Conservation (phyloP, 2,888 invertebrate species). For the Chrysolina americana region DNA sequence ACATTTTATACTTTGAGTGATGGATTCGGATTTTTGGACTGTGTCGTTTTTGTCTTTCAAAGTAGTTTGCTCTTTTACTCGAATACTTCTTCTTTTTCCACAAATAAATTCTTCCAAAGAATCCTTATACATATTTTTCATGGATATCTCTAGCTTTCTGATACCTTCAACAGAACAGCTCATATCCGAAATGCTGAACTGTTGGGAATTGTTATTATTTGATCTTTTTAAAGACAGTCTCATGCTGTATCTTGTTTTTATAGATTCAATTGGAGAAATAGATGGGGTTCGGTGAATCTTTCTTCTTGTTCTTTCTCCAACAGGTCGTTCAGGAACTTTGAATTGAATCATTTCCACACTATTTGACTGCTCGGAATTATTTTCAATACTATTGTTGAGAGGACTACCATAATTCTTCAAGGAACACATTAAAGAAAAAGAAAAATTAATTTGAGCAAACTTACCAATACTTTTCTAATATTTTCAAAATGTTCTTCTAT, state of each 20-base stretch:
- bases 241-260: constrained; percentile 45
- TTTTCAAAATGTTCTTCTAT: constrained; percentile 45
- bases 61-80: neutral
- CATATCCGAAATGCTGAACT: neutral
- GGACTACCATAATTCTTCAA: constrained; percentile 45
- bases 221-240: constrained; percentile 48
- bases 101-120: constrained; percentile 27
- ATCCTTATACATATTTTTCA: neutral
- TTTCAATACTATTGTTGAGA: constrained; percentile 16
- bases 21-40: neutral
- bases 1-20: neutral
- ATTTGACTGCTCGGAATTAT: constrained; percentile 9
- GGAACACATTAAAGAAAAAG: neutral
- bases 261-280: constrained; percentile 48
- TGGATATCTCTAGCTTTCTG: neutral
- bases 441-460: constrained; percentile 11
- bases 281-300: constrained; percentile 33
- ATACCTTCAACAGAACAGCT: constrained; percentile 5
- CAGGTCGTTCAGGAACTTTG: constrained; percentile 52
- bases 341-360: constrained; percentile 40
- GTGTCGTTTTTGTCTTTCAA: constrained; percentile 15
- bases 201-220: constrained; percentile 22
- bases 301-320: constrained; percentile 28
- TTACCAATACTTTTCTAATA: constrained; percentile 50
- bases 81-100: constrained; percentile 20